Conservation (phyloP, 2,113 vertebrate species). For the Heloderma charlesbogerti region DNA sequence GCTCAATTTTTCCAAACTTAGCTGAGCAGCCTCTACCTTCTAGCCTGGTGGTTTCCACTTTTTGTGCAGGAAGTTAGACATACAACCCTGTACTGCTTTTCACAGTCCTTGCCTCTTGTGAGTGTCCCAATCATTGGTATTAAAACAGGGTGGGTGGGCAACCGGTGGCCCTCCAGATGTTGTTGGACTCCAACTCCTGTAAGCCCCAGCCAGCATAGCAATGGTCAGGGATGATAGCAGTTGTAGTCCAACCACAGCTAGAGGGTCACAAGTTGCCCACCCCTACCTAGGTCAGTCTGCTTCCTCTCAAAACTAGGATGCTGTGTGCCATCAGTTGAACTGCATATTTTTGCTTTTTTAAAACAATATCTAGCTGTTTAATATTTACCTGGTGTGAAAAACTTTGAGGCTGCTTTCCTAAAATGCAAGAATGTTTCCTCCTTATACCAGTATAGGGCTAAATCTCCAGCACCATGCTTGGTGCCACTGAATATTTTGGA, state of each 20-base stretch:
- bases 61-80: too few species aligned
- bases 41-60: not conserved
- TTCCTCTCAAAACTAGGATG: not conserved
- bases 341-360: not conserved
- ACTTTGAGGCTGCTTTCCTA: not conserved
- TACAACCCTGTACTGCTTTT: not conserved
- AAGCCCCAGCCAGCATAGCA: not conserved
- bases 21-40: not conserved
- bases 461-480: not conserved
- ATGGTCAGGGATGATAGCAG: not conserved
- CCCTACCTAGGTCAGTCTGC: not conserved
- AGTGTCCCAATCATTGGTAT: not conserved
- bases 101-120: not conserved
- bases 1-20: not conserved
- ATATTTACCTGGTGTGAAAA: not conserved
- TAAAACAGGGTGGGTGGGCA: too few species aligned
- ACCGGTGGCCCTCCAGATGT: not conserved
- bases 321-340: not conserved
- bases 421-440: not conserved
- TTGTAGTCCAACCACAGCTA: not conserved
- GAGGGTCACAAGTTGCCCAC: not conserved
- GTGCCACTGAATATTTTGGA: not conserved
- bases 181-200: not conserved
- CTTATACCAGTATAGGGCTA: not conserved
- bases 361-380: too few species aligned